A percentile compares a stretch with the other conserved stretches of the same genome.
Evolutionary conservation across 2,797 vertebrate species (phyloP).

Genomic region (Danionella dracula): DNA sequence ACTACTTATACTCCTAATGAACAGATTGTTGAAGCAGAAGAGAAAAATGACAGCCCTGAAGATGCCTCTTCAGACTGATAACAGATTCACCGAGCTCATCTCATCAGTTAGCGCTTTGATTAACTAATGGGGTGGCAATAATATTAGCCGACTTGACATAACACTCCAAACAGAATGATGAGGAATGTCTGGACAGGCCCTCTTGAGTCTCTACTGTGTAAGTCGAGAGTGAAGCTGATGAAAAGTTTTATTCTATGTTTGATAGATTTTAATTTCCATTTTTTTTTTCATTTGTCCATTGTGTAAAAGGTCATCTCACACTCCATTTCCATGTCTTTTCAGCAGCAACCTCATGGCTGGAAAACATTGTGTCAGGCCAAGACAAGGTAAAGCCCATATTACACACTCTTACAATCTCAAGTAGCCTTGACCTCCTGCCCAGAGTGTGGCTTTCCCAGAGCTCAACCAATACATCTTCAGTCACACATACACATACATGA

Average conservation of each 20-base stretch:
- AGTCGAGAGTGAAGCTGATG: conserved; percentile 24
- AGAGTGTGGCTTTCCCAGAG: conserved; percentile 43
- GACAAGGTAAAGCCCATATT: conserved; percentile 37
- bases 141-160: conserved; percentile 48
- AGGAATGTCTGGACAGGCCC: background rate
- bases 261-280: no score
- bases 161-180: conserved; percentile 28
- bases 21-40: conserved; percentile 17
- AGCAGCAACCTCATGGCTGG: background rate
- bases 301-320: background rate
- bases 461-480: conserved; percentile 41
- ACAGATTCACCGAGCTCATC: conserved; percentile 45
- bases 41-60: conserved; percentile 38
- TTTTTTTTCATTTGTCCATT: no score
- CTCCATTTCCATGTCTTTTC: conserved; percentile 29
- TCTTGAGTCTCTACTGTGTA: background rate
- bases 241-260: no score
- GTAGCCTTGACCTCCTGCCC: conserved; percentile 56
- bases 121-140: conserved; percentile 50
- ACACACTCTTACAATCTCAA: conserved; percentile 44
- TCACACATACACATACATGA: conserved; percentile 41
- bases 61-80: conserved; percentile 47
- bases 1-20: conserved; percentile 8
- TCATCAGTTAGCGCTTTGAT: conserved; percentile 53
- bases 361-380: conserved; percentile 5